Conservation (phyloP, 2,797 vertebrate genomes). For the Rhinoraja longicauda region DNA sequence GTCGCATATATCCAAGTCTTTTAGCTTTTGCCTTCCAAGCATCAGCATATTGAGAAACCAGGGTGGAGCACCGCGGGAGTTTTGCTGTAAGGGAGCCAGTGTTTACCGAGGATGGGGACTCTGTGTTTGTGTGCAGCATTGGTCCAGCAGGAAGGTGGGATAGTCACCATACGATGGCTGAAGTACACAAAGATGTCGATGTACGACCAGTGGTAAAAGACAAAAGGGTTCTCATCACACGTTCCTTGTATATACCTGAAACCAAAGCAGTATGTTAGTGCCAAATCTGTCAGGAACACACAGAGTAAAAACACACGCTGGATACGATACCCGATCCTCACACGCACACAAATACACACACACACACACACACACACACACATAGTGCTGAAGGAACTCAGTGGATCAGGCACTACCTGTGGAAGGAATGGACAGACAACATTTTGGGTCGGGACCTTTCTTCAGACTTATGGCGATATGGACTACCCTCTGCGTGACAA, state of each 20-base stretch:
- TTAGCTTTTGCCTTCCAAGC: background rate
- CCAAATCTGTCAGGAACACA: background rate
- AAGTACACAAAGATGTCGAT: slow-evolving; percentile 95
- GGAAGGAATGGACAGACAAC: too few relatives aligned
- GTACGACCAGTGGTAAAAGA: slow-evolving; percentile 89
- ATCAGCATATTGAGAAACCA: background rate
- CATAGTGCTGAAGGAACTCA: too few relatives aligned
- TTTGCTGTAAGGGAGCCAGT: background rate
- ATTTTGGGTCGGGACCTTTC: too few relatives aligned
- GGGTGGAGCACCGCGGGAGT: background rate
- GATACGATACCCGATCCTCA: background rate
- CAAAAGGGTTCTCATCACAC: slow-evolving; percentile 57
- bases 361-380: too few relatives aligned
- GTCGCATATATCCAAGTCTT: too few relatives aligned
- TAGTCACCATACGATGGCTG: slow-evolving; percentile 76
- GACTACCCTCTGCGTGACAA: too few relatives aligned
- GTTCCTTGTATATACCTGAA: slow-evolving; percentile 83
- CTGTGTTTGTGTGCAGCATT: slow-evolving; percentile 80
- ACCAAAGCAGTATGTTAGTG: background rate
- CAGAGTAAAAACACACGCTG: background rate
- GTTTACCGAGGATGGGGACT: slow-evolving; percentile 76
- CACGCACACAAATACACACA: too few relatives aligned
- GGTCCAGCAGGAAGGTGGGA: slow-evolving; percentile 86
- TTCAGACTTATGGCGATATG: too few relatives aligned
- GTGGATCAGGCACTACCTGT: too few relatives aligned